These are phyloP conservation scores for Bombus vancouverensis DNA, from an alignment of 1,140 invertebrate genomes.

Conservation along the genomic window DNA sequence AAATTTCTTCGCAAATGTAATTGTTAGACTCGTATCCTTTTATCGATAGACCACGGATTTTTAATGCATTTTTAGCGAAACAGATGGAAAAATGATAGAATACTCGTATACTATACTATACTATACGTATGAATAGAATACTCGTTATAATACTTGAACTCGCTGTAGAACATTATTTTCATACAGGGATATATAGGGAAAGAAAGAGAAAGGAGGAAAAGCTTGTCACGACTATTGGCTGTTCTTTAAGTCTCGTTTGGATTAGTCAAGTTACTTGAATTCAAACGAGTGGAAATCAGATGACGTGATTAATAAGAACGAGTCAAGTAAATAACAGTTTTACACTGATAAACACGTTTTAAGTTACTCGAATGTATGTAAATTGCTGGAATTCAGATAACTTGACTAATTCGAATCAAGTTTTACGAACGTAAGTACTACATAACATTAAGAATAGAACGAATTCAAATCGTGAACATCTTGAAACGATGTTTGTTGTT, in stretches of 20 bases:
- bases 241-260: neutral
- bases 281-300: neutral
- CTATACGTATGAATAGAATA: neutral
- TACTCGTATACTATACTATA: too few species aligned
- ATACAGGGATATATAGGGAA: neutral
- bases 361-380: neutral
- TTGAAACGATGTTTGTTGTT: conserved; percentile 4
- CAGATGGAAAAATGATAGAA: neutral
- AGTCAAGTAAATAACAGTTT: neutral
- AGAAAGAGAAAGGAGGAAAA: neutral
- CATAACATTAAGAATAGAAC: neutral
- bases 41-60: neutral
- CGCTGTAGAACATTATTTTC: too few species aligned
- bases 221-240: neutral
- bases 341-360: neutral
- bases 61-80: too few species aligned
- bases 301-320: neutral
- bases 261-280: neutral
- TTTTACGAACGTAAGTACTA: neutral
- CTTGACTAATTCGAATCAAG: neutral
- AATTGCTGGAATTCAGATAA: neutral
- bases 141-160: too few species aligned
- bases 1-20: neutral
- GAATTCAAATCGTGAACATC: neutral
- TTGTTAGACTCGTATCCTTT: too few species aligned